These are phyloP conservation scores for Ips typographus DNA, from an alignment of 1,140 invertebrate species.

Conservation along the genomic window DNA sequence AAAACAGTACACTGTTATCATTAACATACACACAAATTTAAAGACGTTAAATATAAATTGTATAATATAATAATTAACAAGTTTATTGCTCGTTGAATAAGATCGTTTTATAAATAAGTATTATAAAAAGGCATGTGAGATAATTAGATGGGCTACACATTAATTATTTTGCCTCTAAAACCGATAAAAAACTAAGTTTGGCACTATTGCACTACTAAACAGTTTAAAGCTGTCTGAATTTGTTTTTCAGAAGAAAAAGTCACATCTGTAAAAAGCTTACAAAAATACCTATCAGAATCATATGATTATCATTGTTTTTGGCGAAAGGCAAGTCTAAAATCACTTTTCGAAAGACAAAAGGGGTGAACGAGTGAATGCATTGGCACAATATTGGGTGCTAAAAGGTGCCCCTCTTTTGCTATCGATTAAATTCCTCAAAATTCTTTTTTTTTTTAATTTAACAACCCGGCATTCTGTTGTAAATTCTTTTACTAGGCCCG, in stretches of 20 bases:
- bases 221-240: too few species aligned
- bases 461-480: too few species aligned
- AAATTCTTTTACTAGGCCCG: too few species aligned
- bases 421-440: too few species aligned
- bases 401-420: too few species aligned
- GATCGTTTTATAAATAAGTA: neutral
- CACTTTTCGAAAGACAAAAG: constrained; percentile 13
- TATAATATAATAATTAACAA: neutral
- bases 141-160: too few species aligned
- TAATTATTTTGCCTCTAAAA: too few species aligned
- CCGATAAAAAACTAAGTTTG: constrained; percentile 19
- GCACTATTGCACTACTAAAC: constrained; percentile 38
- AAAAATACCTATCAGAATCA: constrained; percentile 35
- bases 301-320: constrained; percentile 21
- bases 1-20: constrained; percentile 17
- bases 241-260: constrained; percentile 27
- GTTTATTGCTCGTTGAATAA: constrained; percentile 13
- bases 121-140: too few species aligned
- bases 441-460: too few species aligned
- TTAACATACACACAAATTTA: constrained; percentile 19
- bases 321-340: constrained; percentile 40
- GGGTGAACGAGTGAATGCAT: too few species aligned
- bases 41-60: constrained; percentile 8
- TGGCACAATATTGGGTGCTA: too few species aligned
- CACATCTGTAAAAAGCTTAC: constrained; percentile 31